Percentiles rank a stretch among this genome's conserved stretches.
Conservation (phyloP, 2,888 invertebrate species). For the Oxytorus armatus region DNA sequence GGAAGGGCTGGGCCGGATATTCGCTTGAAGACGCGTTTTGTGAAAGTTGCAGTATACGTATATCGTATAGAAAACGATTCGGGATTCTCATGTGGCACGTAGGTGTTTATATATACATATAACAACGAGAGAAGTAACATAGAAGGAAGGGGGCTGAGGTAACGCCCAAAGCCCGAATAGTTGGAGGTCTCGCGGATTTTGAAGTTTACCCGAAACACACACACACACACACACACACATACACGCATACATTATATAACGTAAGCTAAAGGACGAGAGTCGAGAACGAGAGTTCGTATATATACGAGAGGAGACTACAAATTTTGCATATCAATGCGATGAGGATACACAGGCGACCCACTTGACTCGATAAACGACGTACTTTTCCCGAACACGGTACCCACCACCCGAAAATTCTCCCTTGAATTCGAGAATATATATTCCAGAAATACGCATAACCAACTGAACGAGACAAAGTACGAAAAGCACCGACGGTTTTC, state of each 20-base stretch:
- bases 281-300: conserved; percentile 7
- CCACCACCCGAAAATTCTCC: conserved; percentile 8
- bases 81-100: conserved; percentile 28
- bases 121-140: conserved; percentile 12
- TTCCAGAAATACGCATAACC: conserved; percentile 36
- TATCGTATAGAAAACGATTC: conserved; percentile 30
- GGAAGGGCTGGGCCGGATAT: conserved; percentile 34
- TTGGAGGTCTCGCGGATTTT: conserved; percentile 71
- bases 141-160: conserved; percentile 42
- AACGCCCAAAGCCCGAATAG: conserved; percentile 60
- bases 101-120: conserved; percentile 18
- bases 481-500: conserved; percentile 13
- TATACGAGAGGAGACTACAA: conserved; percentile 73
- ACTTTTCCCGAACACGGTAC: conserved; percentile 24
- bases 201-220: conserved; percentile 74
- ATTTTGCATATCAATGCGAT: conserved; percentile 79
- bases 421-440: conserved; percentile 34
- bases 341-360: conserved; percentile 72
- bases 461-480: conserved; percentile 52
- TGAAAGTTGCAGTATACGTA: conserved; percentile 13
- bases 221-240: conserved; percentile 18
- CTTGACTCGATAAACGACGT: conserved; percentile 77
- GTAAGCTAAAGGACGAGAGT: conserved; percentile 68
- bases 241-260: conserved; percentile 27
- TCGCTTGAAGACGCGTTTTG: conserved; percentile 42